Conservation (phyloP, 2,113 vertebrate species). For the Eira barbara region DNA sequence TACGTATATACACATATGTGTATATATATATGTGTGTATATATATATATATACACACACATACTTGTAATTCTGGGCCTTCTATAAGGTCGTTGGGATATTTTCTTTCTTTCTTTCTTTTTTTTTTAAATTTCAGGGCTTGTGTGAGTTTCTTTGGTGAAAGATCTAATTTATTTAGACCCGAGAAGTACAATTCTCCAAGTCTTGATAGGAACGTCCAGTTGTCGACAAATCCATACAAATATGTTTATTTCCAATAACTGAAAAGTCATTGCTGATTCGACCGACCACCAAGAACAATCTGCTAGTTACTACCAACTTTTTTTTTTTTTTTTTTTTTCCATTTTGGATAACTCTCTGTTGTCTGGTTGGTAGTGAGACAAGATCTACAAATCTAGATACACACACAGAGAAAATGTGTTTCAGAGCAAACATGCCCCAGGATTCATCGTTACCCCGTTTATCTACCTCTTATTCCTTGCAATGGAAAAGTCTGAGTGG, state of each 20-base stretch:
- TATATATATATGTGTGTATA: no score
- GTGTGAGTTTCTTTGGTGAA: background rate
- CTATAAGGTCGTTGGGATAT: background rate
- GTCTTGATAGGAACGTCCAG: background rate
- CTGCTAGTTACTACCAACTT: background rate
- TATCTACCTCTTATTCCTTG: background rate
- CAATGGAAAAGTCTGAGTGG: background rate
- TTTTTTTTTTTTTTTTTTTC: no score
- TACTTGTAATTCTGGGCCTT: background rate
- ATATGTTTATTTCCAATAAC: background rate
- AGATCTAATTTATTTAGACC: background rate
- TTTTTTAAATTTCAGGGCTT: background rate
- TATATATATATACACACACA: no score
- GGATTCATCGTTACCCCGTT: fast-evolving
- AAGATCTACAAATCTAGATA: background rate
- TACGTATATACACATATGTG: no score
- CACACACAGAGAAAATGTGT: background rate
- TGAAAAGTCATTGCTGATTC: background rate
- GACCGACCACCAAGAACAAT: background rate
- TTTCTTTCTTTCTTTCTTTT: no score
- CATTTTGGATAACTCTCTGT: background rate
- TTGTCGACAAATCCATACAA: background rate
- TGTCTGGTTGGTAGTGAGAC: background rate
- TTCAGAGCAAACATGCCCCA: no score
- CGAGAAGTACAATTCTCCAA: background rate